Evolutionary conservation across 2,797 vertebrate species (phyloP).

Genomic region (Cossypha niveicapilla): DNA sequence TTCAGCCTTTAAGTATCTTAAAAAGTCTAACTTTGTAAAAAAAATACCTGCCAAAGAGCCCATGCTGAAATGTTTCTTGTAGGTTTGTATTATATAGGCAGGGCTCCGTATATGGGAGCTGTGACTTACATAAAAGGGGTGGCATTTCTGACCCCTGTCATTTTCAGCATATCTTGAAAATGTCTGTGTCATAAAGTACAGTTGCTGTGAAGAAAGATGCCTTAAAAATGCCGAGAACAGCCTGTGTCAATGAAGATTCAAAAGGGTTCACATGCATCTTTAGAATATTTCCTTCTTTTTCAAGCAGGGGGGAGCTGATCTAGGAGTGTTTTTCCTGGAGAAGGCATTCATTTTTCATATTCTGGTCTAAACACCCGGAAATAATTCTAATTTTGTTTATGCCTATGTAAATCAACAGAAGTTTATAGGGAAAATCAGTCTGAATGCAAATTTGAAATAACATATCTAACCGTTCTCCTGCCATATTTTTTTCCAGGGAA

Average conservation of each 20-base stretch:
- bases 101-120: background rate
- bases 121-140: background rate
- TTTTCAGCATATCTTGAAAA: background rate
- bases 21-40: background rate
- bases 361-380: background rate
- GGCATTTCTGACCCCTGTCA: background rate
- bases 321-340: background rate
- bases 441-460: background rate
- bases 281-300: background rate
- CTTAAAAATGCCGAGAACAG: background rate
- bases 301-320: background rate
- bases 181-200: background rate
- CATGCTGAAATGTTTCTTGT: background rate
- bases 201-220: background rate
- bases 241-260: background rate
- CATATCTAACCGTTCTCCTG: background rate
- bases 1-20: background rate
- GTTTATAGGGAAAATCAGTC: background rate
- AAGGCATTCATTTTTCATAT: background rate
- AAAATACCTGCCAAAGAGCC: background rate
- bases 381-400: constrained; percentile 8
- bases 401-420: background rate
- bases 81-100: background rate
- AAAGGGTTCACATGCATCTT: background rate
- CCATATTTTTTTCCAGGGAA: background rate